Percentiles rank a stretch among this genome's conserved stretches.
These are phyloP conservation scores for Tortricodes alternella DNA, from an alignment of 2,888 invertebrate species.

Conservation along the genomic window DNA sequence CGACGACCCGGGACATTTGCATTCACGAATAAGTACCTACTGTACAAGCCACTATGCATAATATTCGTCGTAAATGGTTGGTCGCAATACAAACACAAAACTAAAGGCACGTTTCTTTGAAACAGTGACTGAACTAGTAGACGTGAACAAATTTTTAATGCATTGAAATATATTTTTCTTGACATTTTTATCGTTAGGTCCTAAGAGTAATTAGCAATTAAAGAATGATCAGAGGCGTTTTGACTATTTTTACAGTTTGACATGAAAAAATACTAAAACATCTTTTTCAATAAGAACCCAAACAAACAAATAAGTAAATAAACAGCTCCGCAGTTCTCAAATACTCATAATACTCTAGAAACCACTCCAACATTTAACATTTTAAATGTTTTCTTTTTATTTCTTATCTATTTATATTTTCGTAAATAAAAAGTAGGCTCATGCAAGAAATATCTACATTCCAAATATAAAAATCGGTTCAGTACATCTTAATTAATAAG, in stretches of 20 bases:
- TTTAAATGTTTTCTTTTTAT: no score
- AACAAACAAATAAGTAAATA: no score
- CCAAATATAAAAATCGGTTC: no score
- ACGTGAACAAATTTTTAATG: conserved; percentile 21
- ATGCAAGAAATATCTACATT: no score
- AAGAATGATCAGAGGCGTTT: background rate
- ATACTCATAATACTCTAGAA: no score
- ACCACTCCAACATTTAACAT: no score
- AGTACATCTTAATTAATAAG: no score
- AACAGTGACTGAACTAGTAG: conserved; percentile 8
- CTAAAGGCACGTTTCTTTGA: conserved; percentile 18
- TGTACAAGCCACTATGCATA: conserved; percentile 15
- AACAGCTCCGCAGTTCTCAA: no score
- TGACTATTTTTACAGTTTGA: background rate
- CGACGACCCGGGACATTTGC: conserved; percentile 43
- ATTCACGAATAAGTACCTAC: conserved; percentile 32
- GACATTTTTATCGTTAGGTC: no score
- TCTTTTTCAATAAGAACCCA: background rate
- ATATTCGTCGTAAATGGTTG: conserved; percentile 25
- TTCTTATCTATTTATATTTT: no score
- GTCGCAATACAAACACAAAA: conserved; percentile 16
- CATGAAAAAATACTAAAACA: background rate
- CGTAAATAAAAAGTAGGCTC: no score
- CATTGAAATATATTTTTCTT: background rate
- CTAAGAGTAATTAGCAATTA: no score